phyloP scores from a whole-genome alignment of 2,113 vertebrate genomes.

The Peromyscus polionotus region DNA sequence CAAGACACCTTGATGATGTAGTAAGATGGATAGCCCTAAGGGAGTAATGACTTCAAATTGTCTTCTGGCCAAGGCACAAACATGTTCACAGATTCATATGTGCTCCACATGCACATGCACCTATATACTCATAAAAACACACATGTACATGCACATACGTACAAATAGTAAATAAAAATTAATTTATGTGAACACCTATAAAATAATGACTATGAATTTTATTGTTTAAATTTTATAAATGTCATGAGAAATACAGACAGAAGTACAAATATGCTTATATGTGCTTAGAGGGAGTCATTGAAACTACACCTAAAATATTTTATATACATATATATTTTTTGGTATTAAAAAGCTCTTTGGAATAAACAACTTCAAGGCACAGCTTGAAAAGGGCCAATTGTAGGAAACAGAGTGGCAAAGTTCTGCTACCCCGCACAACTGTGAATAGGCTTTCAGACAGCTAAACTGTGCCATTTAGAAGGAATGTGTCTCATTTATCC shows the following conservation, averaged over 20 bases:
- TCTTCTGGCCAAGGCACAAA: neutral
- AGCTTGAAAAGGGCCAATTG: slow-evolving; percentile 75
- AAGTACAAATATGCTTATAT: neutral
- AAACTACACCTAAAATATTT: slow-evolving; percentile 49
- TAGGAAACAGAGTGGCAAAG: slow-evolving; percentile 65
- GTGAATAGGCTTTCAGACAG: slow-evolving; percentile 77
- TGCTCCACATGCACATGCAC: neutral
- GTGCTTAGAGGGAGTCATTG: neutral
- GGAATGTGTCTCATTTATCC: slow-evolving; percentile 77
- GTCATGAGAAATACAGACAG: neutral
- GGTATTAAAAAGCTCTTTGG: slow-evolving; percentile 63
- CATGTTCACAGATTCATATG: neutral
- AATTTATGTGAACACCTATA: neutral
- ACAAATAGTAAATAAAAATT: neutral
- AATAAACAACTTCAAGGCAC: slow-evolving; percentile 79
- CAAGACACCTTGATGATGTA: neutral
- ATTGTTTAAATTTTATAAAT: neutral
- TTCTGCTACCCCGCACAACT: slow-evolving; percentile 39
- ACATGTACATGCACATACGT: neutral
- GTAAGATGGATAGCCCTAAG: no score
- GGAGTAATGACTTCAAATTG: neutral
- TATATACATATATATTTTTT: neutral
- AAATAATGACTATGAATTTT: neutral
- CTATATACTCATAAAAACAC: neutral
- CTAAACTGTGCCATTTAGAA: slow-evolving; percentile 77